Conservation (phyloP, 2,113 vertebrate genomes). For the Hippocampus zosterae region DNA sequence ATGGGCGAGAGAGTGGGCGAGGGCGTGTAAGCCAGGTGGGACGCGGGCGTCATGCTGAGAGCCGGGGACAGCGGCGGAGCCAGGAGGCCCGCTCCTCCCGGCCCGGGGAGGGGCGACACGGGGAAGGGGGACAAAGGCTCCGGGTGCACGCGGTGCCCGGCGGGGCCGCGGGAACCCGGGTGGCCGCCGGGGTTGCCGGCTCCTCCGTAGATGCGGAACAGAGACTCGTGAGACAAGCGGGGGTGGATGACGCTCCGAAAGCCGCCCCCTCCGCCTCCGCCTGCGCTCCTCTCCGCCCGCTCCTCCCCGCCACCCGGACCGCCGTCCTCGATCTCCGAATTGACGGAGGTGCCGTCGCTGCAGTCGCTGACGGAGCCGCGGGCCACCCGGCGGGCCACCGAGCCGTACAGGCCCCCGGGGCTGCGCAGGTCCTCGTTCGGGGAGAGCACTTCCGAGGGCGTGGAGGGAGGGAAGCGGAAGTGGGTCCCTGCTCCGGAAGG, state of each 20-base stretch:
- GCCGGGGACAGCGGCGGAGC: constrained; percentile 84
- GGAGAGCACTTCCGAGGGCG: constrained; percentile 82
- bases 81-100: constrained; percentile 72
- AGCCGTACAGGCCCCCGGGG: constrained; percentile 75
- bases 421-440: constrained; percentile 86
- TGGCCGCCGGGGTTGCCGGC: constrained; percentile 58
- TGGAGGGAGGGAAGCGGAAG: constrained; percentile 86
- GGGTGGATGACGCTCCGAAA: constrained; percentile 78
- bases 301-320: constrained; percentile 69
- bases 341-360: constrained; percentile 84
- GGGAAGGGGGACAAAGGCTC: constrained; percentile 86
- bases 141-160: constrained; percentile 75
- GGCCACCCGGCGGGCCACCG: constrained; percentile 77
- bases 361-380: constrained; percentile 87
- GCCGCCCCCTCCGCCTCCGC: constrained; percentile 52
- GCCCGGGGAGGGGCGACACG: constrained; percentile 80
- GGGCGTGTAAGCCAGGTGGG: constrained; percentile 85
- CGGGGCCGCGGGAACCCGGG: constrained; percentile 63
- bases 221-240: constrained; percentile 77
- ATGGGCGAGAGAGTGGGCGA: constrained; percentile 88
- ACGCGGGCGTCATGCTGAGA: constrained; percentile 81
- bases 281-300: constrained; percentile 53
- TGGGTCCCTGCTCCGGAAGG: constrained; percentile 78
- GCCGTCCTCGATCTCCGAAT: constrained; percentile 84
- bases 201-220: constrained; percentile 81